Conservation (phyloP, 92 coral and sea anemone genomes). For the Porites evermanni region DNA sequence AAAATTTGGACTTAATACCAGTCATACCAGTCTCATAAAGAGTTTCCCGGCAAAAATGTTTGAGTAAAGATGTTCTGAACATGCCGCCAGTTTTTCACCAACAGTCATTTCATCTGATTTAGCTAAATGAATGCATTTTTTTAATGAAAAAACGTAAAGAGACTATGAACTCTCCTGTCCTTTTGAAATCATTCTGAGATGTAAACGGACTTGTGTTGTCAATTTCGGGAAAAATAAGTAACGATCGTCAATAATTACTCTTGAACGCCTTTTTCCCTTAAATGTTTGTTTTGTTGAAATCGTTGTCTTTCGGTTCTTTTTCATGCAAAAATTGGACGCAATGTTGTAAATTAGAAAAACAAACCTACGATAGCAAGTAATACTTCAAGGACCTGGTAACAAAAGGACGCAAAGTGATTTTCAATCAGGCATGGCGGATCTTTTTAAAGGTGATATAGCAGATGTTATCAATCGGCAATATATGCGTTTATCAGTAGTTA, state of each 20-base stretch:
- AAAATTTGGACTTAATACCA: not conserved
- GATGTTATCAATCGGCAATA: conserved; percentile 14
- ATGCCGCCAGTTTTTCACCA: not conserved
- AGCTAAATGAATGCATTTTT: not conserved
- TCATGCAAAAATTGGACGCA: conserved; percentile 12
- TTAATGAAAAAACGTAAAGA: too few species aligned
- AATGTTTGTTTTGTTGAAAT: conserved; percentile 28
- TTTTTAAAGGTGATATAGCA: not conserved
- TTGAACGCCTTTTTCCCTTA: not conserved
- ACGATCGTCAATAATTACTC: not conserved
- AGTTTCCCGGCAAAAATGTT: not conserved
- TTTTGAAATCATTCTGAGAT: too few species aligned
- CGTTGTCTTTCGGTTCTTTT: conserved; percentile 20
- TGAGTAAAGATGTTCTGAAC: not conserved
- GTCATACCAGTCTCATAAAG: not conserved
- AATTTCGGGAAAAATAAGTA: too few species aligned
- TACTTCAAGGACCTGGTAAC: conserved; percentile 10
- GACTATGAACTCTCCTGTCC: too few species aligned
- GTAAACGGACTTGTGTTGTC: too few species aligned
- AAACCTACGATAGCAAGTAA: conserved; percentile 20
- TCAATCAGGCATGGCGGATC: conserved; percentile 30
- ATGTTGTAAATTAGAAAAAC: conserved; percentile 11
- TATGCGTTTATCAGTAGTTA: not conserved
- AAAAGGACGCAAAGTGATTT: conserved; percentile 33
- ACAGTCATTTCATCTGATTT: not conserved